Percentiles rank a stretch among this genome's conserved stretches.
phyloP scores from a whole-genome alignment of 2,113 vertebrate genomes.

The Acanthisitta chloris region DNA sequence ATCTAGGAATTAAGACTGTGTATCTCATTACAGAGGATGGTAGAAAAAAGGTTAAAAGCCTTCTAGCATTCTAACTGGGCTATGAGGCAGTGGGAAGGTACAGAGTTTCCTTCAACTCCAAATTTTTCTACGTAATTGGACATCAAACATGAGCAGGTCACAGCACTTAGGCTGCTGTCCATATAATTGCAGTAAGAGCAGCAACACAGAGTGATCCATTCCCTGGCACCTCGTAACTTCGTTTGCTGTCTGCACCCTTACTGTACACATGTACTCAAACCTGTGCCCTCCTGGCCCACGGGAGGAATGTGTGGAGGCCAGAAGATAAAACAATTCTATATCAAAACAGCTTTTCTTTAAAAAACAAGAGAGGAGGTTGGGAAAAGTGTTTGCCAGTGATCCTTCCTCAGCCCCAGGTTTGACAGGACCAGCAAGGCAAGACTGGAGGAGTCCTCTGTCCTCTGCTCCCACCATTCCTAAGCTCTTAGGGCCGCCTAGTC shows the following conservation, averaged over 20 bases:
- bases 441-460: neutral
- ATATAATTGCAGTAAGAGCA: neutral
- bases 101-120: neutral
- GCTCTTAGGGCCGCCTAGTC: neutral
- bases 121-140: neutral
- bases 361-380: neutral
- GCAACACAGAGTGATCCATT: neutral
- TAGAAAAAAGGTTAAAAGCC: neutral
- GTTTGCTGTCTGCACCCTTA: neutral
- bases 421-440: neutral
- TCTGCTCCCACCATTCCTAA: neutral
- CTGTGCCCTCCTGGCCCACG: accelerated
- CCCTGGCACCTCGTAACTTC: neutral
- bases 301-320: neutral
- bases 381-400: neutral
- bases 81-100: accelerated
- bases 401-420: neutral
- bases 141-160: neutral
- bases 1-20: neutral
- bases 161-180: neutral
- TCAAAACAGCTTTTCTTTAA: neutral
- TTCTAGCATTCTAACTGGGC: neutral
- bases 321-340: neutral
- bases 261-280: accelerated
- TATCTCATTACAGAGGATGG: neutral